Conservation (phyloP, 2,113 vertebrate species). For the Scortum barcoo region DNA sequence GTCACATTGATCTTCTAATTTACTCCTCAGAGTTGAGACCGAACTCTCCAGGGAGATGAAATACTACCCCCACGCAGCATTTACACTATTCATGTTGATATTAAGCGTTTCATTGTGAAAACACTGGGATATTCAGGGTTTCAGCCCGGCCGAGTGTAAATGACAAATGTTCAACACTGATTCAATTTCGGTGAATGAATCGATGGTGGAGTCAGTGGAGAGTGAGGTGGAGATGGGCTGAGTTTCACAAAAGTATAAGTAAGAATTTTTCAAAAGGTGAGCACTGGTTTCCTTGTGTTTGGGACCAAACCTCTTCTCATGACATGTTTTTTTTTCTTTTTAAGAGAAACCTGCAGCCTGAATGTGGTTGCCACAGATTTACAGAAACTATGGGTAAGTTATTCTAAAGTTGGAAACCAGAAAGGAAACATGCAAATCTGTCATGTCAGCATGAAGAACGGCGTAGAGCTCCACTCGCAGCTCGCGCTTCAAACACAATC, state of each 20-base stretch:
- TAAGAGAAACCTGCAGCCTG: slow-evolving; percentile 9
- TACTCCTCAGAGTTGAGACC: not conserved
- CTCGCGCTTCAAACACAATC: slow-evolving; percentile 47
- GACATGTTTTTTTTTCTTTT: not conserved
- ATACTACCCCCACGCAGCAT: not conserved
- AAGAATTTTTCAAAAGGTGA: not conserved
- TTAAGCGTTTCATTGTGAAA: not conserved
- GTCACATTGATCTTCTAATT: not conserved
- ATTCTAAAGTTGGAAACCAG: slow-evolving; percentile 36
- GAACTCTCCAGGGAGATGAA: not conserved
- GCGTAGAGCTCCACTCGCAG: slow-evolving; percentile 22
- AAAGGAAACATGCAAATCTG: slow-evolving; percentile 36
- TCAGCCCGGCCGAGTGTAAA: too few species aligned
- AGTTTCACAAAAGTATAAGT: not conserved
- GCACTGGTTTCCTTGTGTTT: not conserved
- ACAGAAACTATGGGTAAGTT: slow-evolving; percentile 25
- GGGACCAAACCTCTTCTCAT: not conserved
- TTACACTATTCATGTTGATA: not conserved
- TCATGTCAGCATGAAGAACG: slow-evolving; percentile 47
- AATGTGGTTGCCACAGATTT: slow-evolving; percentile 32
- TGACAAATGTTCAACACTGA: too few species aligned
- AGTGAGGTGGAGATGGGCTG: not conserved
- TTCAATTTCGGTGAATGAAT: not conserved
- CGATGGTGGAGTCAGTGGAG: not conserved
- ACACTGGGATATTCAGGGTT: slow-evolving; percentile 1